Evolutionary conservation across 2,797 vertebrate species (phyloP), one percentile per base, ranked within the genome.

Genomic region (Avahi laniger): DNA sequence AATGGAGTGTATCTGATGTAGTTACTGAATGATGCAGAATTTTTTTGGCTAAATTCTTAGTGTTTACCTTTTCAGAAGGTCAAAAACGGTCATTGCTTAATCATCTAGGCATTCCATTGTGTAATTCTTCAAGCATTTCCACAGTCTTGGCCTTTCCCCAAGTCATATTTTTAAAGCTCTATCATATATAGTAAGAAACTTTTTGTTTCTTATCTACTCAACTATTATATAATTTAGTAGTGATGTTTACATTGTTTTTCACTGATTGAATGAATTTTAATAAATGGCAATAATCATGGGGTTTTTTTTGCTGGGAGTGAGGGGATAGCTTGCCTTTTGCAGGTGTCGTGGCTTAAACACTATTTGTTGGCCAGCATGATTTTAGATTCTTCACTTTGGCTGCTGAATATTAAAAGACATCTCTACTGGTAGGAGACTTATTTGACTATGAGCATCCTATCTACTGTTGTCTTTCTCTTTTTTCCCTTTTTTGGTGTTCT

Each of bases 101-200:
- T 93, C n/a, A 92, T 28, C n/a, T 65, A 65, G 72, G 43, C 20
- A 43, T 88, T 95, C 35, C 11, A 33, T 84, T 84, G 28, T 54
- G 50, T 3, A 57, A 2, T 86, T 59, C 26, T 46, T 88, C 2
- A 82, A 43, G 22, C 18, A 78, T 78, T 84, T 76, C 20, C 38
- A 50, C 15, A 95, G 33, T 33, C 46, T 41, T 67, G 75, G 48
- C 15, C 61, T 15, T 96, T 92, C 41, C 52, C 4, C 15, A 20
- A 91, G 79, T 65, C n/a, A 33, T 91, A 46, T 75, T 97, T 97
- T 87, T 84, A 92, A 96, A 95, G 48, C 26, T 85, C 2, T 89
- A 0, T 52, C 50, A 61, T 89, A 5, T 43, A 43, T 73, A 61
- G 28, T 63, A 93, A 33, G 41, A 81, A 88, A 48, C 15, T 63